Percentiles rank a stretch among this genome's conserved stretches.
Evolutionary conservation across 2,888 invertebrate species (phyloP).

Genomic region (Eupsilia transversa): DNA sequence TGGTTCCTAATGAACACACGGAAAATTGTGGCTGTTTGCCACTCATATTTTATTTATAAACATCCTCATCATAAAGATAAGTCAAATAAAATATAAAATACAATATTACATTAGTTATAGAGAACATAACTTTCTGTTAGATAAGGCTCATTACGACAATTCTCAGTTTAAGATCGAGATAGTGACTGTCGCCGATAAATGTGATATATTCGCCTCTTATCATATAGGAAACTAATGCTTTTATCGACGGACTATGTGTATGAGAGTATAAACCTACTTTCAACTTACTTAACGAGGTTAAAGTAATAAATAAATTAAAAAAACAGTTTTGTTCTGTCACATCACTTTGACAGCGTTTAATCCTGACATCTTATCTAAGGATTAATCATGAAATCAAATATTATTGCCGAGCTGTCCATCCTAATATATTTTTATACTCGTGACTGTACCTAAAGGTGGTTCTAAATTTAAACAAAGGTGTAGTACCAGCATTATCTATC

Average conservation of each 20-base stretch:
- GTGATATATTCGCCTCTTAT: slow-evolving; percentile 52
- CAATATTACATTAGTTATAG: slow-evolving; percentile 40
- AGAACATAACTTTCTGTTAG: slow-evolving; percentile 55
- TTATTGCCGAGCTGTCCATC: too few relatives aligned
- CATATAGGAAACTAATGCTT: slow-evolving; percentile 48
- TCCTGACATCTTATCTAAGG: too few relatives aligned
- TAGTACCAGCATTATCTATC: too few relatives aligned
- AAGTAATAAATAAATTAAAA: not conserved
- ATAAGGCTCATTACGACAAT: slow-evolving; percentile 62
- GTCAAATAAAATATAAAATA: slow-evolving; percentile 34
- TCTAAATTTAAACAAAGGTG: too few relatives aligned
- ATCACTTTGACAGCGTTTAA: too few relatives aligned
- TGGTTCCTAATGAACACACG: not conserved
- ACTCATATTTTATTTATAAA: slow-evolving; percentile 16
- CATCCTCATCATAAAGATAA: slow-evolving; percentile 5
- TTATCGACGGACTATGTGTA: slow-evolving; percentile 11
- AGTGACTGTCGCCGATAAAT: slow-evolving; percentile 48
- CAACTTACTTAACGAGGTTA: not conserved
- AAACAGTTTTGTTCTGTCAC: too few relatives aligned
- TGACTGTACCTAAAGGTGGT: too few relatives aligned
- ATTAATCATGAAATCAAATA: too few relatives aligned
- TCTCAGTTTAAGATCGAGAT: slow-evolving; percentile 57
- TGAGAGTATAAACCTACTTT: slow-evolving; percentile 8
- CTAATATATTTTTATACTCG: too few relatives aligned
- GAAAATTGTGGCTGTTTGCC: not conserved